Evolutionary conservation across 2,888 invertebrate species (phyloP), one percentile per base, ranked within the genome.

Genomic region (Temnothorax rugatulus): DNA sequence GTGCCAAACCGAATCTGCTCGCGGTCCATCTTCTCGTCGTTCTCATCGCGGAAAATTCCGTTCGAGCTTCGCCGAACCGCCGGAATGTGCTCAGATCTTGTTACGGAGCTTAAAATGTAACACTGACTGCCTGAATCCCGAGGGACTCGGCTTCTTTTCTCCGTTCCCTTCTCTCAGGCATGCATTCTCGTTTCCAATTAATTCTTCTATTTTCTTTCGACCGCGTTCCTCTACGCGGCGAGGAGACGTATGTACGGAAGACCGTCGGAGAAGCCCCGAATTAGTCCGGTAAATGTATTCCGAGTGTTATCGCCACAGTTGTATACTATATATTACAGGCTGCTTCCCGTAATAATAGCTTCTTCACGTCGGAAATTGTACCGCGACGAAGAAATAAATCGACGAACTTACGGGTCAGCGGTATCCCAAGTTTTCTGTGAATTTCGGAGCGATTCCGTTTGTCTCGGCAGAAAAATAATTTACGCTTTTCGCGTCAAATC

Each of bases 151-250:
- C 82, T 71, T 85, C 83, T 87, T 68, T 79, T 52, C 41, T 29
- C 29, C 13, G 3, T 38, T 18, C 34, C 5, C 3, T 13, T 5
- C 29, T 29, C 75, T 7, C 50, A 25, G 59, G 50, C 50, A 50
- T 50, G 38, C 82, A 59, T 69, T 73, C 68, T 81, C 87, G 57
- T 84, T 88, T 87, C 83, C 85, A 87, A 88, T 89, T 89, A 89
- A 89, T 89, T 87, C 79, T 74, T 69, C 54, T 66, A 52, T 85
- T 89, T 85, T 85, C 82, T 84, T 87, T 84, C 47, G 44, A 64
- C 68, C 68, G 81, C 75, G 52, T 63, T 74, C 75, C 82, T 52
- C 15, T 25, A 38, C 52, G 73, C 38, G 50, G 50, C 38, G 61
- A 21, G 38, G 61, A 29, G 47, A 82, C 81, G 61, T 75, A 54